These are phyloP conservation scores for Apoda limacodes DNA, from an alignment of 2,888 invertebrate species.

Conservation along the genomic window DNA sequence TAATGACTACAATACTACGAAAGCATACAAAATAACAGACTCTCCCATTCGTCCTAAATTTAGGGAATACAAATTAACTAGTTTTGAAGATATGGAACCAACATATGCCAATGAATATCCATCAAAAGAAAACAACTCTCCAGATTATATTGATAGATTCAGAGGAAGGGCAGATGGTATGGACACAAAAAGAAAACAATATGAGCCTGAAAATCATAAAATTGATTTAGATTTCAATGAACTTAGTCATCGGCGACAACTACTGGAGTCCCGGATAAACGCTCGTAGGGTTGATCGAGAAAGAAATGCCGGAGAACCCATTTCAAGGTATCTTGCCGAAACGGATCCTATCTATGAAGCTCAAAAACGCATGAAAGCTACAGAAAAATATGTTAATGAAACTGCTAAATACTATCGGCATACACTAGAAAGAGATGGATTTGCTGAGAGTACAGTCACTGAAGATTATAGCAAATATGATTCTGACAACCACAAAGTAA, in stretches of 20 bases:
- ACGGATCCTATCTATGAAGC: constrained; percentile 59
- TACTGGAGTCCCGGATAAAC: constrained; percentile 80
- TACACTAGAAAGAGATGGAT: constrained; percentile 68
- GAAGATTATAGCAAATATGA: constrained; percentile 64
- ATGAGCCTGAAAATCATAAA: constrained; percentile 45
- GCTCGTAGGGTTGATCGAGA: constrained; percentile 65
- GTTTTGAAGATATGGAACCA: constrained; percentile 61
- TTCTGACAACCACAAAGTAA: constrained; percentile 52
- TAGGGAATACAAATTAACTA: constrained; percentile 67
- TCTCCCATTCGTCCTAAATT: constrained; percentile 75
- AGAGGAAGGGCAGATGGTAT: constrained; percentile 76
- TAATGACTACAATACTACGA: constrained; percentile 44
- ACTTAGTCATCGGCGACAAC: constrained; percentile 78
- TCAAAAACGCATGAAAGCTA: constrained; percentile 59
- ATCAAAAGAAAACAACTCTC: constrained; percentile 34
- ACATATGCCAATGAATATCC: constrained; percentile 58
- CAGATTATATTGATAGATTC: constrained; percentile 45
- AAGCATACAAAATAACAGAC: constrained; percentile 59
- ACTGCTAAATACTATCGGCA: constrained; percentile 68
- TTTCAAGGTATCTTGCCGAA: constrained; percentile 55
- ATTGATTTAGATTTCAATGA: constrained; percentile 66
- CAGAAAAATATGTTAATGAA: constrained; percentile 68
- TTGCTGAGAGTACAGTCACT: constrained; percentile 59
- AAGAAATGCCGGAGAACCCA: constrained; percentile 43
- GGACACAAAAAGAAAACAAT: constrained; percentile 70